phyloP scores from a whole-genome alignment of 1,140 invertebrate species.

The Cydia fagiglandana region DNA sequence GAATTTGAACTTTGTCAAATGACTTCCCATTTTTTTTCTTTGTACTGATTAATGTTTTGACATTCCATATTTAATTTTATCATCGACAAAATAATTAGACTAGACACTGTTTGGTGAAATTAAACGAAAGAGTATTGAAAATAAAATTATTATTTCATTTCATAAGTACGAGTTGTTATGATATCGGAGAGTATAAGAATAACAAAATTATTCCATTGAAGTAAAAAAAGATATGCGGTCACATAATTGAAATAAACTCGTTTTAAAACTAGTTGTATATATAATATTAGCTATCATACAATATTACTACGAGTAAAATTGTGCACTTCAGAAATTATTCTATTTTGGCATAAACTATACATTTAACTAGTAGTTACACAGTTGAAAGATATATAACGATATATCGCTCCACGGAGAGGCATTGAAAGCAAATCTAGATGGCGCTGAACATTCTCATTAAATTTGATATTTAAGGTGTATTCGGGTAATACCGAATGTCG shows the following conservation, averaged over 20 bases:
- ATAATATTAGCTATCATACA: neutral
- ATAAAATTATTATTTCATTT: constrained; percentile 69
- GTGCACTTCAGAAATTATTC: neutral
- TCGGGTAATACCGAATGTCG: too few species aligned
- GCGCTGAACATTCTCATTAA: too few species aligned
- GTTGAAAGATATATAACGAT: too few species aligned
- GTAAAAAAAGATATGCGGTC: constrained; percentile 21
- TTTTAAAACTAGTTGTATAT: neutral
- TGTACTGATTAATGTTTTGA: constrained; percentile 51
- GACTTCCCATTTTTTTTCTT: constrained; percentile 72
- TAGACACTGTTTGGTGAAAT: constrained; percentile 19
- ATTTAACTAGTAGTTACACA: too few species aligned
- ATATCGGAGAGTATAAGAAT: constrained; percentile 61
- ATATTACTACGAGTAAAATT: neutral
- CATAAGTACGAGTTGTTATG: constrained; percentile 68
- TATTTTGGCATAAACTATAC: neutral
- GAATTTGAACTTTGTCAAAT: constrained; percentile 72
- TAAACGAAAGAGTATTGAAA: constrained; percentile 44
- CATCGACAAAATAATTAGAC: constrained; percentile 28
- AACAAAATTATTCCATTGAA: constrained; percentile 48
- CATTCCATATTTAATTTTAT: constrained; percentile 64
- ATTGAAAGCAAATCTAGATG: too few species aligned
- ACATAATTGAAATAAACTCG: constrained; percentile 1
- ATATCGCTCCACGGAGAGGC: too few species aligned
- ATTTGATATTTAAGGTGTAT: too few species aligned